Evolutionary conservation across 2,797 vertebrate species (phyloP).

Genomic region (Pipistrellus pipistrellus): DNA sequence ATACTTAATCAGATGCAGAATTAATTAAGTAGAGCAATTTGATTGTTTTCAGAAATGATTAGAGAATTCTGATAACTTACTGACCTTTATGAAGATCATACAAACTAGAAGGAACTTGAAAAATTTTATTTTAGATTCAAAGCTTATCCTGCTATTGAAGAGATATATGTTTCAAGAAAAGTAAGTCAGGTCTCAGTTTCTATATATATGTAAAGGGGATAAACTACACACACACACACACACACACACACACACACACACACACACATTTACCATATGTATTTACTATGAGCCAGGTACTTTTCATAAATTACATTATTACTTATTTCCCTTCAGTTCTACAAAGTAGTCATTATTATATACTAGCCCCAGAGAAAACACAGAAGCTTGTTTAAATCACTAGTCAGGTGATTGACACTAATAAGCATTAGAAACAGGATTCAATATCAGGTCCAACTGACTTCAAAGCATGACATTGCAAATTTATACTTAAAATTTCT

Average conservation of each 20-base stretch:
- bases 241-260: background rate
- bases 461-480: background rate
- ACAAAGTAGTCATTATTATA: background rate
- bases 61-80: background rate
- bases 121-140: background rate
- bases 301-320: background rate
- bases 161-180: background rate
- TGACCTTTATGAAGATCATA: background rate
- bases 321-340: background rate
- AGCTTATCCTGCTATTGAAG: conserved; percentile 30
- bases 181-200: background rate
- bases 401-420: background rate
- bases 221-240: background rate
- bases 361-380: background rate
- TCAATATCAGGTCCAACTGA: background rate
- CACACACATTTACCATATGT: too few species aligned
- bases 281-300: background rate
- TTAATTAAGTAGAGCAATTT: conserved; percentile 16
- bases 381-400: background rate
- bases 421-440: background rate
- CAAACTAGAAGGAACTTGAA: background rate
- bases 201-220: background rate
- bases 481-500: conserved; percentile 34
- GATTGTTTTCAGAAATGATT: conserved; percentile 47
- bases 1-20: conserved; percentile 30